Base-by-base conservation (phyloP, 1,140 invertebrate genomes). In the Dolichoris vasculosae region DNA sequence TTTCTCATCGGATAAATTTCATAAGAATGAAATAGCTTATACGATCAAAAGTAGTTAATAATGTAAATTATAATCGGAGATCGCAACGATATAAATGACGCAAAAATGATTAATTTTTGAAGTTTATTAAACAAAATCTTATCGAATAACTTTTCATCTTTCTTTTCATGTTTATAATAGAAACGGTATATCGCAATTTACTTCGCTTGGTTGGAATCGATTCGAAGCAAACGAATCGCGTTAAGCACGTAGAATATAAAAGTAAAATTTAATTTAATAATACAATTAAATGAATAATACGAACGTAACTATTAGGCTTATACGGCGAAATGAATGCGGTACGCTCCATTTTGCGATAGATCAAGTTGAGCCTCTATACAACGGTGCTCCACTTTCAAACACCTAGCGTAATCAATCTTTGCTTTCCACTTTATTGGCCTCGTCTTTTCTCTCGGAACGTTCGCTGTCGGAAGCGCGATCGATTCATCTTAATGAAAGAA, bases 341-440 rank as follows among this genome's bases (percentile, higher is more conserved):
- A 2, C 32, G 23, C 55, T 32, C 30, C 23, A 63, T 63, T 78
- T 35, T 38, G 46, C 78, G 69, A 63, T 88, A 85, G 38, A 77
- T 86, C 35, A 83, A 63, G 40, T 69, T 67, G 75, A 88, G 84
- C 81, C 76, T 86, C 63, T 26, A 59, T 26, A 86, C 43, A 20
- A 83, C 85, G 85, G 73, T 87, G 87, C 84, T 88, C 88, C 80
- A 88, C 86, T 89, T 89, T 88, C 86, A 86, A 87, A 87, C 84
- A 87, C 78, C 86, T 87, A 83, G 78, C 69, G 81, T 85, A 84
- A 89, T 89, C 88, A 89, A 89, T 89, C 89, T 88, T 89, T 75
- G 84, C 83, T 83, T 89, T 87, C 86, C 86, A 86, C 87, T 89
- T 89, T 87, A 87, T 88, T 88, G 83, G 86, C 83, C 88, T 75